phyloP scores from a whole-genome alignment of 53 echinoderm and acorn worm genomes.

The Temnopleurus reevesii region DNA sequence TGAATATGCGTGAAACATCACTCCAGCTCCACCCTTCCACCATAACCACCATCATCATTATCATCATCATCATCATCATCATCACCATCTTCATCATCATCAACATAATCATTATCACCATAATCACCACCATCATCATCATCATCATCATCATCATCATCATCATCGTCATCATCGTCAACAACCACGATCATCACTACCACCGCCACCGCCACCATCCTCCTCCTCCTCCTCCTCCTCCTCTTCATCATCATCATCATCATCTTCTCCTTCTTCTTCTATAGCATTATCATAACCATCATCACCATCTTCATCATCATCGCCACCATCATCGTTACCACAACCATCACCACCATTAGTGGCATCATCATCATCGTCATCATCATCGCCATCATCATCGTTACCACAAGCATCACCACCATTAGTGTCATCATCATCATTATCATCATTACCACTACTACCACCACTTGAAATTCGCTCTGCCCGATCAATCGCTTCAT shows the following conservation, averaged over 20 bases:
- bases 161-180: neutral
- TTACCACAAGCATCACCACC: neutral
- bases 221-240: neutral
- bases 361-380: neutral
- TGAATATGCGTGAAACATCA: no score
- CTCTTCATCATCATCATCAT: slow-evolving; percentile 28
- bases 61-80: no score
- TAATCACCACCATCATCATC: neutral
- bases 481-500: no score
- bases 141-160: no score
- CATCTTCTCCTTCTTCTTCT: slow-evolving; percentile 23
- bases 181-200: neutral
- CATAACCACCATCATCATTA: no score
- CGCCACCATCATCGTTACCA: neutral
- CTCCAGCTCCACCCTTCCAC: no score
- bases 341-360: neutral
- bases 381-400: neutral
- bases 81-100: no score
- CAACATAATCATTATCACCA: no score
- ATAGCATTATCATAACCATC: neutral
- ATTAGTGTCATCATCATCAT: neutral
- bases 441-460: neutral
- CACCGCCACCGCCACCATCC: neutral
- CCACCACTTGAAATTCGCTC: no score
- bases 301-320: neutral